phyloP scores from a whole-genome alignment of 2,888 invertebrate species.

The Drosophila colorata region DNA sequence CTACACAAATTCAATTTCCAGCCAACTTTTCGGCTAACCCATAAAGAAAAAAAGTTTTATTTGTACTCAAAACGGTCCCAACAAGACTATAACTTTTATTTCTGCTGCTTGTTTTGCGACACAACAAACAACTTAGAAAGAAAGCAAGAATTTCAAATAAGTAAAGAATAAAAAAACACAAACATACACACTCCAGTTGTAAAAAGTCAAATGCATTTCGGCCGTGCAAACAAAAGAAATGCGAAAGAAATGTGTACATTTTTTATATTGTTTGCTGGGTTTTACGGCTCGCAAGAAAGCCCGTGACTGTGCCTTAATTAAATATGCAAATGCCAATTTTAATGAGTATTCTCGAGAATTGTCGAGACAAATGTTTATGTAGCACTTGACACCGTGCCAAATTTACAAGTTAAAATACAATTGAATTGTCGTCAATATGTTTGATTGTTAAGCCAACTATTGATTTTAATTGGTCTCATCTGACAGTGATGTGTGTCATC shows the following conservation, averaged over 20 bases:
- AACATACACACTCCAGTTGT: slow-evolving; percentile 1
- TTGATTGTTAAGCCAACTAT: slow-evolving; percentile 43
- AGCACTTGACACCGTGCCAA: slow-evolving; percentile 25
- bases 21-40: slow-evolving; percentile 59
- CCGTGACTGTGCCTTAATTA: slow-evolving; percentile 59
- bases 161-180: slow-evolving; percentile 10
- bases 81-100: slow-evolving; percentile 51
- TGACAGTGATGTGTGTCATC: slow-evolving; percentile 47
- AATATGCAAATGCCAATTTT: slow-evolving; percentile 65
- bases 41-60: slow-evolving; percentile 50
- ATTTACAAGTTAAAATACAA: slow-evolving; percentile 25
- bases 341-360: slow-evolving; percentile 23
- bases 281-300: slow-evolving; percentile 35
- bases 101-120: slow-evolving; percentile 35
- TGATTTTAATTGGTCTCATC: slow-evolving; percentile 67
- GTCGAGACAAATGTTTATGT: slow-evolving; percentile 21
- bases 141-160: slow-evolving; percentile 29
- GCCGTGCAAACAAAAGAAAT: slow-evolving; percentile 35
- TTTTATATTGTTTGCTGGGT: slow-evolving; percentile 24
- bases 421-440: slow-evolving; percentile 21
- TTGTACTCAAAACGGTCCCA: slow-evolving; percentile 46
- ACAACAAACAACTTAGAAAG: slow-evolving; percentile 56
- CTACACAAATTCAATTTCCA: slow-evolving; percentile 69
- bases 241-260: slow-evolving; percentile 21
- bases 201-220: slow-evolving; percentile 48